These are phyloP conservation scores for Ranitomeya variabilis DNA, from an alignment of 2,113 vertebrate genomes.

Conservation along the genomic window DNA sequence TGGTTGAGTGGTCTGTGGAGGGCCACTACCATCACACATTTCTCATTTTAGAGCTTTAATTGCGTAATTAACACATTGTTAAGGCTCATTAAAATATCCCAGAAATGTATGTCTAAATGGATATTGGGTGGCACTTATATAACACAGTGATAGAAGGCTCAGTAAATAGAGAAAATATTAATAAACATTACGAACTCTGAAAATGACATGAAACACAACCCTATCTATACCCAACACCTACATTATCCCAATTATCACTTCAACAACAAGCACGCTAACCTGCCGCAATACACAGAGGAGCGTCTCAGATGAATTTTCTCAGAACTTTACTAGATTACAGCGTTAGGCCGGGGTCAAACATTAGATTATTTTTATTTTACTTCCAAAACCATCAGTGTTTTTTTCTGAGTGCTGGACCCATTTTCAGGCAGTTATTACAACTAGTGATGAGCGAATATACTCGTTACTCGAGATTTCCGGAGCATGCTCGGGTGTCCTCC, in stretches of 20 bases:
- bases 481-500: too few species aligned
- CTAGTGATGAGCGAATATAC: too few species aligned
- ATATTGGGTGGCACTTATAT: neutral
- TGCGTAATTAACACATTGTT: constrained; percentile 23
- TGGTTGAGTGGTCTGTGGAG: neutral
- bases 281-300: neutral
- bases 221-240: neutral
- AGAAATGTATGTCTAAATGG: neutral
- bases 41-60: neutral
- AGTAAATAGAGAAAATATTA: neutral
- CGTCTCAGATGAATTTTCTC: neutral
- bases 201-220: neutral
- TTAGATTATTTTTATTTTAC: too few species aligned
- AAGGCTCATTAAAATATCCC: neutral
- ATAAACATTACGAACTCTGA: neutral
- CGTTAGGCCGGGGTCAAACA: neutral
- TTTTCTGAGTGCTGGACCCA: too few species aligned
- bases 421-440: too few species aligned
- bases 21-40: neutral
- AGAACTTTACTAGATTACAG: neutral
- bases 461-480: too few species aligned
- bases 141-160: neutral
- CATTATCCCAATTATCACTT: neutral
- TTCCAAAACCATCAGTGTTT: too few species aligned
- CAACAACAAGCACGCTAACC: neutral